Base-by-base conservation (phyloP, 2,113 vertebrate genomes). In the Fulica atra region DNA sequence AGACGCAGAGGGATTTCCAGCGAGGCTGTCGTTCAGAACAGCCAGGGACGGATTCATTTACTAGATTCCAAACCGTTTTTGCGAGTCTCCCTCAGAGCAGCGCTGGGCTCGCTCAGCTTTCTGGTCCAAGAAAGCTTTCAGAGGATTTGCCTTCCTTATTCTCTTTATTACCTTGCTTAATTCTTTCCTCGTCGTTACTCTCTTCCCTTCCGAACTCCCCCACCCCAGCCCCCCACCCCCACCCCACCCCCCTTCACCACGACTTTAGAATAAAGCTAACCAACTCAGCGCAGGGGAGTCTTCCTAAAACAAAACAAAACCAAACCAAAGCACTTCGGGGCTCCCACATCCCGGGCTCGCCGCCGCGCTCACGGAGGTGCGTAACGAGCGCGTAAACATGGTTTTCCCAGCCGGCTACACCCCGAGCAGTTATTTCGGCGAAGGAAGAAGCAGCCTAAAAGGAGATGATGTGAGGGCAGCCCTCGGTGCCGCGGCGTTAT, bases 191-290 rank as follows among this genome's bases (percentile, higher is more conserved):
- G 8, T 90, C 36, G 25, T 77, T 74, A 46, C 31, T 51, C 56
- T 60, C 26, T 42, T 9, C 35, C 38, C 38, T 74, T 46, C 51
- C 68, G 18, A 73, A 56, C 31, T 80, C 76, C 21, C 46, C 38
- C 63, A 73, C 54, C 44, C 44, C 44, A 18, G 40, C 17, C 44
- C 13, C 16, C 72, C 86, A 78, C 69, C 70, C 68, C 69, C 70
- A n/a, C n/a, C 69, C 44, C 69, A 57, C 68, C 78, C 56, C 35
- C 36, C 60, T 72, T 54, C 72, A 83, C 59, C 81, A 89, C 48
- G 56, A 54, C 81, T 94, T 96, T 94, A 97, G 91, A 97, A 94
- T 46, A 96, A 97, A 92, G 53, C 91, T 95, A 97, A 91, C 46
- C 54, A 20, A 73, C 74, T 19, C 74, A 59, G 36, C 3, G n/a